Conservation (phyloP, 2,113 vertebrate species). For the Hydropotes inermis region DNA sequence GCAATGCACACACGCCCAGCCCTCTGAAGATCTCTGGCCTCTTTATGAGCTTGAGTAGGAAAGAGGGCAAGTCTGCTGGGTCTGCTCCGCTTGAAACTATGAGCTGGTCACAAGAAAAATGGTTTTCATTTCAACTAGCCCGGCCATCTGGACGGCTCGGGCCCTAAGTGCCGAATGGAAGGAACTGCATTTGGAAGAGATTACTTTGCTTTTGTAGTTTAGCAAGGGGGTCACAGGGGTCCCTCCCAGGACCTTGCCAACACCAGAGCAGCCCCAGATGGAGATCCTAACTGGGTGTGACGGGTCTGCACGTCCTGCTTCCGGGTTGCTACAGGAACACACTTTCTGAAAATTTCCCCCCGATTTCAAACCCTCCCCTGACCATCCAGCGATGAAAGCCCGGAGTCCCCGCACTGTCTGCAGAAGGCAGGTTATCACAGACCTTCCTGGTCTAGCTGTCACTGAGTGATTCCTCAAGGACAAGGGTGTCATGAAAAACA, state of each 20-base stretch:
- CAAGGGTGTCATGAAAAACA: neutral
- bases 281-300: slow-evolving; percentile 51
- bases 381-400: neutral
- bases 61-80: neutral
- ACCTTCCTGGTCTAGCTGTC: neutral
- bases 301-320: slow-evolving; percentile 45
- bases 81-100: neutral
- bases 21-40: neutral
- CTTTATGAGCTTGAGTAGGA: neutral
- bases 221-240: neutral
- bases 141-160: slow-evolving; percentile 2
- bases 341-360: slow-evolving; percentile 55
- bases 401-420: neutral
- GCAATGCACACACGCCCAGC: neutral
- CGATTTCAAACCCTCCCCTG: slow-evolving; percentile 42
- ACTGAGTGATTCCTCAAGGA: neutral
- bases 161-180: neutral
- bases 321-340: slow-evolving; percentile 39
- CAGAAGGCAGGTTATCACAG: neutral
- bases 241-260: neutral
- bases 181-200: slow-evolving; percentile 47
- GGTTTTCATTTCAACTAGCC: slow-evolving; percentile 49
- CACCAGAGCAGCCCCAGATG: slow-evolving; percentile 11
- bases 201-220: slow-evolving; percentile 59
- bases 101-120: slow-evolving; percentile 23